These are phyloP conservation scores for Burhinus oedicnemus DNA, from an alignment of 2,113 vertebrate species.

Conservation along the genomic window DNA sequence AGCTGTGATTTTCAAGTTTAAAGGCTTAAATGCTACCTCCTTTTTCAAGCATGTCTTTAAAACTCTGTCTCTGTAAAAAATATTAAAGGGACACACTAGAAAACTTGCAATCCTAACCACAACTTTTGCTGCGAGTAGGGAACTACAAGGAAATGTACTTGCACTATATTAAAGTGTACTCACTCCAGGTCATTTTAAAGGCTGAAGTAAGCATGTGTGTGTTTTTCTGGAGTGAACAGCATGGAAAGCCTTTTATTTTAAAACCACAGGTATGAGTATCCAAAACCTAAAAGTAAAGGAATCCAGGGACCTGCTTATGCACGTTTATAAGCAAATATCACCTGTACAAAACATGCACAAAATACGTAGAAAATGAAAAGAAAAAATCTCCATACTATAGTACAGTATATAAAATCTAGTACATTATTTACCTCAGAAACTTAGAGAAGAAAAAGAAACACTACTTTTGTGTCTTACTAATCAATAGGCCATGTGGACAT, in stretches of 20 bases:
- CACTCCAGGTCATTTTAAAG: neutral
- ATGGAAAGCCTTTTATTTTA: neutral
- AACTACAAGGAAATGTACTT: neutral
- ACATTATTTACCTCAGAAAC: neutral
- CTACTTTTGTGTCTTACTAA: neutral
- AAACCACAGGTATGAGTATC: neutral
- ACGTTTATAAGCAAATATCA: neutral
- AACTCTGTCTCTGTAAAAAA: neutral
- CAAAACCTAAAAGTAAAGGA: neutral
- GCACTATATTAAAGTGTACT: neutral
- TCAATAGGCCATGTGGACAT: neutral
- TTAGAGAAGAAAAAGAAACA: neutral
- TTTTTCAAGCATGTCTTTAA: neutral
- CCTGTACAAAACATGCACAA: neutral
- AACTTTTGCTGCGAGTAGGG: neutral
- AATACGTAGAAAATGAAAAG: neutral
- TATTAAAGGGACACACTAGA: neutral
- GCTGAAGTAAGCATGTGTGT: neutral
- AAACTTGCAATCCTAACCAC: neutral
- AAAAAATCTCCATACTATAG: neutral
- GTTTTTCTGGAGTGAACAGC: neutral
- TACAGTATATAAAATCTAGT: neutral
- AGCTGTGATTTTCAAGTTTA: neutral
- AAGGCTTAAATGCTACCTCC: neutral
- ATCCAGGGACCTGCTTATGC: neutral